Evolutionary conservation across 1,140 invertebrate species (phyloP).

Genomic region (Heliconius himera): DNA sequence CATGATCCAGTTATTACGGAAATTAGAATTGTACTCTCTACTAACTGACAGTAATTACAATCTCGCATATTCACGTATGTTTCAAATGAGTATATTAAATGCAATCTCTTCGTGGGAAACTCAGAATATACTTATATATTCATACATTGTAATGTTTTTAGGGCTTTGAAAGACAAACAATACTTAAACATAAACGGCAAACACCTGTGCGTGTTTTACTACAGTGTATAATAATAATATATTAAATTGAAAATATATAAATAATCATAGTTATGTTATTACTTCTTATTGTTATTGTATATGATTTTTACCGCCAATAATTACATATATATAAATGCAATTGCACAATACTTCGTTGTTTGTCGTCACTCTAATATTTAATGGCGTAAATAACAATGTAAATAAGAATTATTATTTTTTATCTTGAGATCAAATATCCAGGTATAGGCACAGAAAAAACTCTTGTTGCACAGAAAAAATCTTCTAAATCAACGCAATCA

Average conservation of each 20-base stretch:
- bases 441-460: too few species aligned
- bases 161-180: not conserved
- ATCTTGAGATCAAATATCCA: not conserved
- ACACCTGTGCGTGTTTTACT: not conserved
- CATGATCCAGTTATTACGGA: constrained; percentile 42
- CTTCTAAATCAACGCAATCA: too few species aligned
- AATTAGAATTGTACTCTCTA: constrained; percentile 38
- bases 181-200: not conserved
- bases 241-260: not conserved
- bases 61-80: constrained; percentile 22
- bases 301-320: not conserved
- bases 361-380: not conserved
- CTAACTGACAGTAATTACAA: constrained; percentile 36
- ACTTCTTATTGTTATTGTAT: not conserved
- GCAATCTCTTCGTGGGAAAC: not conserved
- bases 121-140: not conserved
- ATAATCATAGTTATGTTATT: not conserved
- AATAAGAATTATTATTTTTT: too few species aligned
- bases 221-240: not conserved
- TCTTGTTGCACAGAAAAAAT: too few species aligned
- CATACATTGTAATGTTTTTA: not conserved
- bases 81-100: not conserved
- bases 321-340: not conserved
- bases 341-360: not conserved
- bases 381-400: not conserved